Percentiles rank a stretch among this genome's conserved stretches.
phyloP scores from a whole-genome alignment of 2,888 invertebrate genomes.

The Gibbula magus region DNA sequence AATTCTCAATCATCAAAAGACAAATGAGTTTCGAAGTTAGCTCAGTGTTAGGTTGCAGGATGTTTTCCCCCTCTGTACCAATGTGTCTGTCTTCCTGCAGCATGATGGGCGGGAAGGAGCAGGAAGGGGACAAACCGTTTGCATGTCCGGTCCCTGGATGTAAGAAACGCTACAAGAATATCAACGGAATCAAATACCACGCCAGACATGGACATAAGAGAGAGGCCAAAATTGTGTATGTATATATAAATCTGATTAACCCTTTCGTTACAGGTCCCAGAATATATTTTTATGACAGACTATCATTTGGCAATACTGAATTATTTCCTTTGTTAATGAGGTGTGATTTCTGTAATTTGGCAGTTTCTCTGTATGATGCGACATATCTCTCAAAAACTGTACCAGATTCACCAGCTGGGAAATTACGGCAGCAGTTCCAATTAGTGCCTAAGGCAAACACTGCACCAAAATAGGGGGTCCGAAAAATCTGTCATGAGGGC shows the following conservation, averaged over 20 bases:
- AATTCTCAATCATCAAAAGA: too few relatives aligned
- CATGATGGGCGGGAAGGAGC: slow-evolving; percentile 66
- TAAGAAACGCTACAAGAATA: slow-evolving; percentile 90
- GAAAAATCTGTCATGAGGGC: too few relatives aligned
- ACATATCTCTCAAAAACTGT: too few relatives aligned
- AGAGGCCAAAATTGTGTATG: slow-evolving; percentile 83
- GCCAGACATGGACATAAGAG: slow-evolving; percentile 91
- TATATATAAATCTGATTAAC: neutral
- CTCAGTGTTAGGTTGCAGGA: too few relatives aligned
- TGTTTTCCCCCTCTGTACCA: too few relatives aligned
- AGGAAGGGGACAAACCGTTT: slow-evolving; percentile 84
- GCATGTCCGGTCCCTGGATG: slow-evolving; percentile 90
- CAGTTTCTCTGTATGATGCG: neutral
- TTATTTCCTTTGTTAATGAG: neutral
- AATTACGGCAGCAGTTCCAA: too few relatives aligned
- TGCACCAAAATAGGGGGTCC: too few relatives aligned
- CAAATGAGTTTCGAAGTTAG: too few relatives aligned
- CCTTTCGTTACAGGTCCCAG: too few relatives aligned
- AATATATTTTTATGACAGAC: too few relatives aligned
- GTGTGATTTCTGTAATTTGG: neutral
- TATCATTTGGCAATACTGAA: neutral
- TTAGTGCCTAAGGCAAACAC: too few relatives aligned
- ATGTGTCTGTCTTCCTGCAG: slow-evolving; percentile 32
- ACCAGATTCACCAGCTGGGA: too few relatives aligned
- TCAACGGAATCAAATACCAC: slow-evolving; percentile 92